A percentile compares a stretch with the other conserved stretches of the same genome.
Conservation (phyloP, 2,888 invertebrate species). For the Sinohyriopsis cumingii region DNA sequence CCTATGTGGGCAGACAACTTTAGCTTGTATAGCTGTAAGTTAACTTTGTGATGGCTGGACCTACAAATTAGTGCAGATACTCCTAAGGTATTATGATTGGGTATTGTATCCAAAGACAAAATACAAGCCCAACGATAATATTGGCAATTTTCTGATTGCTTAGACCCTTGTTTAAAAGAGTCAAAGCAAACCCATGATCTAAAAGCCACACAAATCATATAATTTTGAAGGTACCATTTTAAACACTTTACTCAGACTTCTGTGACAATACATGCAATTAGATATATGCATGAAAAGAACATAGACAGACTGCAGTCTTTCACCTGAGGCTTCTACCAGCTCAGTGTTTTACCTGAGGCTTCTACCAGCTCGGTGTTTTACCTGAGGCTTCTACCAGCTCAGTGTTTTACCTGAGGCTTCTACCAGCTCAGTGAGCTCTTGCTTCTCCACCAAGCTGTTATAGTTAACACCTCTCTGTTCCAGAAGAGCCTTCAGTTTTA, state of each 20-base stretch:
- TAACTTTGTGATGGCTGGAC: too few species aligned
- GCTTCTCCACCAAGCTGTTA: constrained; percentile 70
- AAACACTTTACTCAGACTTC: too few species aligned
- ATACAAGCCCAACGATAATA: neutral
- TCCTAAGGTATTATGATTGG: too few species aligned
- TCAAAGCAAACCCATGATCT: neutral
- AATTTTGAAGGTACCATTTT: too few species aligned
- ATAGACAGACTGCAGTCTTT: too few species aligned
- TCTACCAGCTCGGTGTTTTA: constrained; percentile 63
- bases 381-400: constrained; percentile 71
- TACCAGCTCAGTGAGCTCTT: constrained; percentile 70
- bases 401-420: constrained; percentile 66
- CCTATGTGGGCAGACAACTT: too few species aligned
- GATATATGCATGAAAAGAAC: too few species aligned
- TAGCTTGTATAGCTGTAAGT: too few species aligned
- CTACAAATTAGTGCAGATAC: too few species aligned
- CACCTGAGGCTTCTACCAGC: constrained; percentile 71
- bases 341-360: constrained; percentile 68
- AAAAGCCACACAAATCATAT: too few species aligned
- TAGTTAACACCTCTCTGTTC: constrained; percentile 72
- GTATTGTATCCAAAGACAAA: too few species aligned
- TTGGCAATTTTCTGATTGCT: constrained; percentile 1
- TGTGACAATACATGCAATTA: too few species aligned
- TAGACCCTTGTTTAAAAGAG: neutral
- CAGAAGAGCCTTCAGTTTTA: constrained; percentile 70